Evolutionary conservation across 2,888 invertebrate species (phyloP).

Genomic region (Drosophila picticornis): DNA sequence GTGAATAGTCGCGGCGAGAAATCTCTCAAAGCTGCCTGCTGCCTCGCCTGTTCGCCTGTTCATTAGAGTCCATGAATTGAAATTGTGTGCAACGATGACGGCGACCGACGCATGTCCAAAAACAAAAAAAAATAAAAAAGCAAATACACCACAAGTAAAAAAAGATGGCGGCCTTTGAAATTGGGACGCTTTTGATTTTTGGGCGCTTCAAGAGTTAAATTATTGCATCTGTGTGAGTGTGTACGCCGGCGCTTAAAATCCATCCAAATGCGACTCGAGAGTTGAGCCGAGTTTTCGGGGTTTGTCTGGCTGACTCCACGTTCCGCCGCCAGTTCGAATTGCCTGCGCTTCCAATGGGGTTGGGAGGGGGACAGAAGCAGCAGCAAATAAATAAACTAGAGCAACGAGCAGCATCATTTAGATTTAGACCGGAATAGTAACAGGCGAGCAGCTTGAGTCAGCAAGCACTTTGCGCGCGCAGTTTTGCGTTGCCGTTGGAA

Average conservation of each 20-base stretch:
- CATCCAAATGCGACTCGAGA: conserved; percentile 50
- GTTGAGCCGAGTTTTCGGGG: conserved; percentile 35
- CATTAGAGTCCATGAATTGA: conserved; percentile 85
- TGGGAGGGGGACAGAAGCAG: conserved; percentile 21
- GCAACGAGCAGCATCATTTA: conserved; percentile 85
- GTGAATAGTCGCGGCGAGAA: conserved; percentile 66
- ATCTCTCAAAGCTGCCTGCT: conserved; percentile 50
- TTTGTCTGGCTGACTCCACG: conserved; percentile 26
- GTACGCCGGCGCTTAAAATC: conserved; percentile 51
- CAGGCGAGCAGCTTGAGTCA: conserved; percentile 79
- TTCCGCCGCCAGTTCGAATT: conserved; percentile 48
- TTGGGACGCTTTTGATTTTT: conserved; percentile 23
- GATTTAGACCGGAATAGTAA: conserved; percentile 85
- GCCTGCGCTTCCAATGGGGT: conserved; percentile 69
- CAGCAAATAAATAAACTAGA: conserved; percentile 80
- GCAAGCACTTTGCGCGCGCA: conserved; percentile 26
- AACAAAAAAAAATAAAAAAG: conserved; percentile 7
- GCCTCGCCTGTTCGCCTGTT: conserved; percentile 77
- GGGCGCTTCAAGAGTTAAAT: conserved; percentile 49
- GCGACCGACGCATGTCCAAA: conserved; percentile 55
- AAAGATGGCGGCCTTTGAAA: conserved; percentile 43
- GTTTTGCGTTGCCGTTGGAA: conserved; percentile 35
- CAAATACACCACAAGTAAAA: conserved; percentile 10
- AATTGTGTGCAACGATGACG: conserved; percentile 78
- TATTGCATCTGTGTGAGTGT: conserved; percentile 11